Evolutionary conservation across 2,113 vertebrate species (phyloP), one percentile per base, ranked within the genome.

Genomic region (Rana temporaria): DNA sequence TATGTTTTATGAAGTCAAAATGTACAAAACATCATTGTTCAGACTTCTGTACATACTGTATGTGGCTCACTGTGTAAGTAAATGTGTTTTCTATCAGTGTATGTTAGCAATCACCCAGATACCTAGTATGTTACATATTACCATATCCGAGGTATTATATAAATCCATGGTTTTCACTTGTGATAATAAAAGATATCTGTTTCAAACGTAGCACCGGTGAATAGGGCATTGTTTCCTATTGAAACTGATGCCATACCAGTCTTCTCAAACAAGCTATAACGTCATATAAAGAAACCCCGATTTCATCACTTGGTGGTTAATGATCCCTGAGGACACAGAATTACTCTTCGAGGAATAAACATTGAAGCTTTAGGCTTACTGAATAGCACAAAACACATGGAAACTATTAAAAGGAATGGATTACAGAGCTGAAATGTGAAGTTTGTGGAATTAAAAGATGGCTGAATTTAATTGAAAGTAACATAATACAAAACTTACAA

Each of bases 21-120:
- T 9, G 9, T 42, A 42, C 42, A 42, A 42, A 6, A 11, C 9
- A 8, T 8, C 42, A 42, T 22, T 34, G 24, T 74, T 74, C 22
- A 11, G 17, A 19, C 4, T 72, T 24, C 2, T 26, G 48, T 19
- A 32, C 5, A 22, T n/a, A n/a, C n/a, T n/a, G n/a, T 19, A 75
- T 22, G 72, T 62, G 34, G 14, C 32, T 42, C 8, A 7, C 19
- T 42, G 32, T 19, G 20, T n/a, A 60, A 20, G 30, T n/a, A 62
- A 18, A 60, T 8, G 11, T 38, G 56, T 38, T 20, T 60, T 22
- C 20, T 65, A 26, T 65, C 75, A n/a, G 19, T 42, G 34, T 56
- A 38, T 67, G 76, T 67, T 78, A 67, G 19, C 76, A n/a, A 67
- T 78, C 76, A 78, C 34, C 48, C 26, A 55, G 32, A 56, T 56